Percentiles rank a stretch among this genome's conserved stretches.
phyloP scores from a whole-genome alignment of 2,113 vertebrate genomes.

The Corythornis cristatus region DNA sequence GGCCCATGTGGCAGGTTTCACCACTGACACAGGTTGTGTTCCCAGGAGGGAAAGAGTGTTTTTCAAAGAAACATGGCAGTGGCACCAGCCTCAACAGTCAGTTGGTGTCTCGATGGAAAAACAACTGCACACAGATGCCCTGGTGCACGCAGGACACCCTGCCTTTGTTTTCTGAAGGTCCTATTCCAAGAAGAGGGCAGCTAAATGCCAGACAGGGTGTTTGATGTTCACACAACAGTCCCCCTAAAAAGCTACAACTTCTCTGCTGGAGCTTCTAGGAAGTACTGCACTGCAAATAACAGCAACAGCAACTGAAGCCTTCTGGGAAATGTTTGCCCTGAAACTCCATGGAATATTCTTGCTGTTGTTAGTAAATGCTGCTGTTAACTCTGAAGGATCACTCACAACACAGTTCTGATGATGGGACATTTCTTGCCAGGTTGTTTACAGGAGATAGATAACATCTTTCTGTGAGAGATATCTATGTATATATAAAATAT shows the following conservation, averaged over 20 bases:
- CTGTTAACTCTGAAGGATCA: neutral
- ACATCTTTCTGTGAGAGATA: neutral
- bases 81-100: accelerated
- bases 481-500: neutral
- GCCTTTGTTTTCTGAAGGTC: neutral
- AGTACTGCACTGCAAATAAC: neutral
- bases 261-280: neutral
- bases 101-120: neutral
- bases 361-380: neutral
- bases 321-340: neutral
- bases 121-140: neutral
- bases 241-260: neutral
- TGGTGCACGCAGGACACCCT: accelerated
- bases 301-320: neutral
- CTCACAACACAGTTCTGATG: neutral
- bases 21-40: neutral
- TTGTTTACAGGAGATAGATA: neutral
- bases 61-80: neutral
- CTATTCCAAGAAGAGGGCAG: neutral
- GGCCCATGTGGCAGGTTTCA: accelerated
- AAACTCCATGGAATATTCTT: neutral
- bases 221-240: neutral
- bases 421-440: neutral
- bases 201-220: neutral
- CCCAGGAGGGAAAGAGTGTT: neutral